Conservation (phyloP, 2,888 invertebrate genomes). For the Ditylenchus weischeri region DNA sequence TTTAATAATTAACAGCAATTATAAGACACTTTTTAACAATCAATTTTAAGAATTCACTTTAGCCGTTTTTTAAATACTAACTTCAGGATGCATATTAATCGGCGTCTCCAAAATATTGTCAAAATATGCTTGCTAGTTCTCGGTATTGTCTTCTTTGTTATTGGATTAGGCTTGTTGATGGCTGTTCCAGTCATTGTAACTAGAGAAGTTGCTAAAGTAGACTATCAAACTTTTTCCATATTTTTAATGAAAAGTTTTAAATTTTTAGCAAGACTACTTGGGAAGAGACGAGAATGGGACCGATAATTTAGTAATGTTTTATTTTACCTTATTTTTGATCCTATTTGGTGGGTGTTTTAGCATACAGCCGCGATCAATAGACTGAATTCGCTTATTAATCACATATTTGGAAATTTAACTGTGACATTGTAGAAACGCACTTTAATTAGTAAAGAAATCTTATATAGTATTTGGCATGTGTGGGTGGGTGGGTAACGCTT, state of each 20-base stretch:
- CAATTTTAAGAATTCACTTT: not conserved
- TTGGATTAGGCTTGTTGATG: slow-evolving; percentile 22
- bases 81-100: too few relatives aligned
- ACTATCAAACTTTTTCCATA: not conserved
- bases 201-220: slow-evolving; percentile 17
- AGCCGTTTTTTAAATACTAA: too few relatives aligned
- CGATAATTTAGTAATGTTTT: slow-evolving; percentile 31
- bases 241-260: too few relatives aligned
- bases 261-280: slow-evolving; percentile 44
- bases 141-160: slow-evolving; percentile 1
- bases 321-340: too few relatives aligned
- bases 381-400: too few relatives aligned
- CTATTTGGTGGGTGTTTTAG: too few relatives aligned
- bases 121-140: not conserved
- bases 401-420: too few relatives aligned
- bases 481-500: too few relatives aligned
- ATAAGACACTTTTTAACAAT: not conserved
- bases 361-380: too few relatives aligned
- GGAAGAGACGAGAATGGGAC: slow-evolving; percentile 48
- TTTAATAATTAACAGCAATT: slow-evolving; percentile 5
- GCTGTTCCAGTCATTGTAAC: slow-evolving; percentile 23
- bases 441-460: too few relatives aligned
- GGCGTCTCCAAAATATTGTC: not conserved
- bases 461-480: too few relatives aligned
- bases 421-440: too few relatives aligned